Conservation (phyloP, 2,888 invertebrate genomes). For the Sylvicola cinctus region DNA sequence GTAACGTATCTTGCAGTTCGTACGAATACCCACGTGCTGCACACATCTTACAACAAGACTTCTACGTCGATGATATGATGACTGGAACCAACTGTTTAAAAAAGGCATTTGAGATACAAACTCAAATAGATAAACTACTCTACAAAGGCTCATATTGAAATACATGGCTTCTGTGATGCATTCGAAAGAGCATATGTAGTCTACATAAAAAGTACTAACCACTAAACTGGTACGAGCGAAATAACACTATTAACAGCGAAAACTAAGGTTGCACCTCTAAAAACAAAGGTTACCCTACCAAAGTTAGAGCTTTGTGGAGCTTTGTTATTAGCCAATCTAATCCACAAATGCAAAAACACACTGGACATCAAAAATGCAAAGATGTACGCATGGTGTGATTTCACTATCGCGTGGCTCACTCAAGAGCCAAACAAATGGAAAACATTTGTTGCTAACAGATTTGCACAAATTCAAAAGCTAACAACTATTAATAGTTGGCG, state of each 20-base stretch:
- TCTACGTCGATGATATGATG: conserved; percentile 10
- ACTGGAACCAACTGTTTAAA: conserved; percentile 4
- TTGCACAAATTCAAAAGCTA: background rate
- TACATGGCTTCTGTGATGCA: conserved; percentile 7
- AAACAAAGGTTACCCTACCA: too few species aligned
- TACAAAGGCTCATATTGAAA: background rate
- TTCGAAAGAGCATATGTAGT: conserved; percentile 4
- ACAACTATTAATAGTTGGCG: background rate
- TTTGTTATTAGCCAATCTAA: conserved; percentile 9
- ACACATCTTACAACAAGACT: conserved; percentile 5
- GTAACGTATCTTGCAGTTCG: conserved; percentile 10
- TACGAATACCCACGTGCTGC: conserved; percentile 8
- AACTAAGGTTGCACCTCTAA: conserved; percentile 5
- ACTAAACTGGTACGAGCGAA: background rate
- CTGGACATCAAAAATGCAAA: conserved; percentile 4
- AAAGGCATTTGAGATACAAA: conserved; percentile 6
- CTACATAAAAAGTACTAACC: conserved; percentile 2
- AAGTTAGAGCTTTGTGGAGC: too few species aligned
- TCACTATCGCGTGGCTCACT: conserved; percentile 13
- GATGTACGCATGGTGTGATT: conserved; percentile 12
- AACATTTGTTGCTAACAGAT: conserved; percentile 2
- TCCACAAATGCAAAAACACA: too few species aligned
- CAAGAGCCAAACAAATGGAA: conserved; percentile 1
- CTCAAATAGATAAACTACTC: background rate
- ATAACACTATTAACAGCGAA: conserved; percentile 5